A percentile compares a stretch with the other conserved stretches of the same genome.
phyloP scores from a whole-genome alignment of 2,888 invertebrate species.

The Troglohyphantes excavatus region DNA sequence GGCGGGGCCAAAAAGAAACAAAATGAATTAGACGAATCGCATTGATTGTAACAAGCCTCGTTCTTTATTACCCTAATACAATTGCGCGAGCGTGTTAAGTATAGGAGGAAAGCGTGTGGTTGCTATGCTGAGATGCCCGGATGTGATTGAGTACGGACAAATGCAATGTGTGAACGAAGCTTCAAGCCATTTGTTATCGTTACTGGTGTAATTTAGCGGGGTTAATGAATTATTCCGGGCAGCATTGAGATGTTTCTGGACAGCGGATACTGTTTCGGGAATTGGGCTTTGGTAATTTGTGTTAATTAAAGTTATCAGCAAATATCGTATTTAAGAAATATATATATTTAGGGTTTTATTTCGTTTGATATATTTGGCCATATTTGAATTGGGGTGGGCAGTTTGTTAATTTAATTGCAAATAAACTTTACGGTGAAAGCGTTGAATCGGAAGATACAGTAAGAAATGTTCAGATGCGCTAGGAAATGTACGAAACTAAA shows the following conservation, averaged over 20 bases:
- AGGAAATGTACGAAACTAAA: no score
- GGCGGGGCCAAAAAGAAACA: neutral
- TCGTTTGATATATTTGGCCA: no score
- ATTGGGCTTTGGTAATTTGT: no score
- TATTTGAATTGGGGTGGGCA: no score
- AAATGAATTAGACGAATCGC: conserved; percentile 32
- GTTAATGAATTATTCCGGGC: neutral
- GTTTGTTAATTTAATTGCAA: no score
- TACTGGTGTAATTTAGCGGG: neutral
- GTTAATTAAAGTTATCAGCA: no score
- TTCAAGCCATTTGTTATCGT: neutral
- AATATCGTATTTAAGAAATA: no score
- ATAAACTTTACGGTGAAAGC: no score
- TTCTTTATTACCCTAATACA: conserved; percentile 42
- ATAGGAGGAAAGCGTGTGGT: neutral
- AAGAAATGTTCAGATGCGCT: no score
- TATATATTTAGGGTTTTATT: no score
- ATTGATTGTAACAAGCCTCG: conserved; percentile 29
- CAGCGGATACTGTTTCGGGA: no score
- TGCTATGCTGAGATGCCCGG: neutral
- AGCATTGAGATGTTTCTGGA: neutral
- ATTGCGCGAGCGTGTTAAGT: neutral
- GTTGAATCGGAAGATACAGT: no score
- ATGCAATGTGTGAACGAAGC: neutral
- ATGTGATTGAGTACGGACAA: neutral